phyloP scores from a whole-genome alignment of 2,888 invertebrate species.

The Pyralis farinalis region DNA sequence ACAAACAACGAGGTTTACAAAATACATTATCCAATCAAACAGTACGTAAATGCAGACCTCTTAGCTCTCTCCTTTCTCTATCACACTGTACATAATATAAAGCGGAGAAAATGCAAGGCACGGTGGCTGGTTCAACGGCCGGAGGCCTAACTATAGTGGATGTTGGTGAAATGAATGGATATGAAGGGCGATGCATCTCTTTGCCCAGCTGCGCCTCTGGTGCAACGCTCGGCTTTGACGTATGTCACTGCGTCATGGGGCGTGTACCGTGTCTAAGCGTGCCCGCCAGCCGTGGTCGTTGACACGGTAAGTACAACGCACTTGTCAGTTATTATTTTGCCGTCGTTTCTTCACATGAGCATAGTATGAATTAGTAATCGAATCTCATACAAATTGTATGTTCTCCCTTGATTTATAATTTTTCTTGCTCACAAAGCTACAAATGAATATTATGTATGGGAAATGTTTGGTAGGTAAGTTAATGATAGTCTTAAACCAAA shows the following conservation, averaged over 20 bases:
- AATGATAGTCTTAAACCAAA: no score
- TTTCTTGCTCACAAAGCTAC: no score
- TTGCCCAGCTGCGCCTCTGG: conserved; percentile 50
- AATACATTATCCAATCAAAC: conserved; percentile 19
- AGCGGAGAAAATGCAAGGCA: conserved; percentile 19
- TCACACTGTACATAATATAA: conserved; percentile 5
- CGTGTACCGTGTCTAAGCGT: conserved; percentile 42
- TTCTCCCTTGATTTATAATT: no score
- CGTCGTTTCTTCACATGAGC: no score
- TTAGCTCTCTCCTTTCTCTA: conserved; percentile 15
- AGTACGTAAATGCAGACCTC: conserved; percentile 32
- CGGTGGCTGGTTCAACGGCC: conserved; percentile 21
- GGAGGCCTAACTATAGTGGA: conserved; percentile 16
- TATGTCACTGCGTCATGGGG: conserved; percentile 75
- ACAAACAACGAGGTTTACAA: conserved; percentile 36
- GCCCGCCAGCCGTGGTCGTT: background rate
- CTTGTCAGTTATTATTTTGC: no score
- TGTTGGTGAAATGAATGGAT: conserved; percentile 23
- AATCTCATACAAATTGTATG: no score
- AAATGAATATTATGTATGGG: no score
- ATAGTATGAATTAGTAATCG: no score
- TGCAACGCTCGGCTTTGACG: conserved; percentile 69
- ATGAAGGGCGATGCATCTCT: conserved; percentile 45
- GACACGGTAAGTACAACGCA: background rate
- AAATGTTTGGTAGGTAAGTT: no score